Evolutionary conservation across 1,140 invertebrate species (phyloP).

Genomic region (Drosophila bocqueti): DNA sequence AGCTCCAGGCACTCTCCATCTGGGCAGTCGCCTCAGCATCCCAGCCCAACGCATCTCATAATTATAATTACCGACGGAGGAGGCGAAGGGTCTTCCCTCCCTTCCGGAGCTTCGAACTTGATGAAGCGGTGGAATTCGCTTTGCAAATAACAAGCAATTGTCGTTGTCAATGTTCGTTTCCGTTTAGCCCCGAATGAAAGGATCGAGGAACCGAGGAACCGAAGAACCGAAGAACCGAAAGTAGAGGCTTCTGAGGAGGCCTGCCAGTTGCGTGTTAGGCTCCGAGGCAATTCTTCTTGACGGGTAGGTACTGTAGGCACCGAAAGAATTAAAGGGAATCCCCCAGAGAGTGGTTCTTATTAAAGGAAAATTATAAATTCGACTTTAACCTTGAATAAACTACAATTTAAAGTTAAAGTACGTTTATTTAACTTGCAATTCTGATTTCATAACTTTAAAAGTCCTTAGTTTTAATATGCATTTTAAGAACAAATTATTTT

Average conservation of each 20-base stretch:
- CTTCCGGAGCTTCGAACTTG: constrained; percentile 41
- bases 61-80: constrained; percentile 68
- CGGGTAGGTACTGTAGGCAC: background rate
- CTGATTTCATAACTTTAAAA: too few relatives aligned
- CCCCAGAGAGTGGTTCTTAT: too few relatives aligned
- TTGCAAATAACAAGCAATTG: constrained; percentile 84
- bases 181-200: constrained; percentile 52
- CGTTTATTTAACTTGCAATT: background rate
- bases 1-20: constrained; percentile 28
- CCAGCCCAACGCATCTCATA: constrained; percentile 62
- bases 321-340: background rate
- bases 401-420: background rate
- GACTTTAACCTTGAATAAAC: background rate
- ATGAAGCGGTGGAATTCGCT: constrained; percentile 76
- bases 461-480: background rate
- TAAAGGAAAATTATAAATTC: background rate
- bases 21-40: constrained; percentile 7
- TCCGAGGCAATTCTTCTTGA: constrained; percentile 21
- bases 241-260: constrained; percentile 11
- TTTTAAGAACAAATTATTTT: background rate
- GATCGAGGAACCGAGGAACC: background rate
- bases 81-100: constrained; percentile 19
- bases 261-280: constrained; percentile 53
- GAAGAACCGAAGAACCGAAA: constrained; percentile 5
- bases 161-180: constrained; percentile 84